Base-by-base conservation (phyloP, 2,113 vertebrate species). In the Carlito syrichta region DNA sequence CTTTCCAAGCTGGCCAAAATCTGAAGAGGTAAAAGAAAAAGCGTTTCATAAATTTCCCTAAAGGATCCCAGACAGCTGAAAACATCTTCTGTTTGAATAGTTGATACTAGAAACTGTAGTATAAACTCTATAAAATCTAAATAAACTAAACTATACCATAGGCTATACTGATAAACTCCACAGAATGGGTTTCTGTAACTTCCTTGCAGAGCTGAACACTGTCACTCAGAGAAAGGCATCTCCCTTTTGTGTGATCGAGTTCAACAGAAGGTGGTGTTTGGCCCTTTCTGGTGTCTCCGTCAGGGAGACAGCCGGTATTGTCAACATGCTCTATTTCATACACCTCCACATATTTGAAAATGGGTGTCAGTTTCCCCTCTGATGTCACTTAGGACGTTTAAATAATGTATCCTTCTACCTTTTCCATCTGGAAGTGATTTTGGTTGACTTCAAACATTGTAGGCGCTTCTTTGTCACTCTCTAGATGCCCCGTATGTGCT, bases 341-440 rank as follows among this genome's bases (percentile, higher is more conserved):
- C 76, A 79, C 86, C 54, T 60, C 87, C 58, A 23, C 14, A 43
- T 40, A 96, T 86, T 79, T 84, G 23, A 86, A 91, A 96, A 88
- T 7, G 32, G 71, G 87, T 92, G 77, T 82, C 82, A 63, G 54
- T 40, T 86, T 66, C 73, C 66, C 71, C 32, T 96, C 91, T 95
- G 93, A 68, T 78, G 45, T 97, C 91, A 91, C 40, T 60, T 89
- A 71, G n/a, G 82, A 86, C 45, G 19, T 60, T 86, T 73, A 86
- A 96, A 94, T 74, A 89, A 95, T 95, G 35, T 88, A 89, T 63
- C 76, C 88, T 86, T 95, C 82, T 76, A 17, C 78, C 32, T 43
- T 84, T 83, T 78, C 88, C 97, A 97, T 69, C 89, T 96, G 95
- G 97, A 95, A 96, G 68, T 96, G 73, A 96, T 98, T 97, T 94